Evolutionary conservation across 2,888 invertebrate genomes (phyloP).

Genomic region (Slavum lentiscoides): DNA sequence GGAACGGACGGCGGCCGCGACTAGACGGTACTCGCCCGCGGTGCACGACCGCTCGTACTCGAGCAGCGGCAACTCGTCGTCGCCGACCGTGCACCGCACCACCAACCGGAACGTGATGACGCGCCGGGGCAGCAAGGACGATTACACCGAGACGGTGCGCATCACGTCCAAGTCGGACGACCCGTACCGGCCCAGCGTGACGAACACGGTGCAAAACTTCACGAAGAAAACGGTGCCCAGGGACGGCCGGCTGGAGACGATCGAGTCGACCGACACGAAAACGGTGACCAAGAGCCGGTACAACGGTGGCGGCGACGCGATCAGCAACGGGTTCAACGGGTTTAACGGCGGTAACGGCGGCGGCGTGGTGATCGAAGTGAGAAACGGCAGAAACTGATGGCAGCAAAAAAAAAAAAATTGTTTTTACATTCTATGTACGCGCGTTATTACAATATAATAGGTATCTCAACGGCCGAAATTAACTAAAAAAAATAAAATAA

Average conservation of each 20-base stretch:
- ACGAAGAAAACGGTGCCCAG: conserved; percentile 71
- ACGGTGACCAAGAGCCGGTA: conserved; percentile 71
- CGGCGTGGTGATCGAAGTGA: conserved; percentile 68
- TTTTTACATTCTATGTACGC: not conserved
- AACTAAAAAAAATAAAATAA: too few relatives aligned
- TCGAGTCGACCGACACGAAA: conserved; percentile 73
- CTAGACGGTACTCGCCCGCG: conserved; percentile 14
- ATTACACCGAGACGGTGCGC: conserved; percentile 73
- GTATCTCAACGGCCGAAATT: too few relatives aligned
- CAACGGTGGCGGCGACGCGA: conserved; percentile 62
- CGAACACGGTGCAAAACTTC: conserved; percentile 72
- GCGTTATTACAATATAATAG: not conserved
- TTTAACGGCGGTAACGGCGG: conserved; percentile 60
- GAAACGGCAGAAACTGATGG: conserved; percentile 60
- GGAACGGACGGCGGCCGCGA: conserved; percentile 4
- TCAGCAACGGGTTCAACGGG: conserved; percentile 58
- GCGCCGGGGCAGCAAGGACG: conserved; percentile 69
- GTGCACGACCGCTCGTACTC: conserved; percentile 24
- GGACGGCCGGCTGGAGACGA: conserved; percentile 70
- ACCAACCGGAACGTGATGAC: conserved; percentile 55
- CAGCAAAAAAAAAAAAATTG: too few relatives aligned
- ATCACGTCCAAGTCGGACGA: conserved; percentile 71
- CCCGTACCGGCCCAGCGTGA: conserved; percentile 70
- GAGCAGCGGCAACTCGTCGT: conserved; percentile 56
- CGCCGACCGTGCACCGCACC: conserved; percentile 54